Base-by-base conservation (phyloP, 2,113 vertebrate species). In the Condylura cristata region DNA sequence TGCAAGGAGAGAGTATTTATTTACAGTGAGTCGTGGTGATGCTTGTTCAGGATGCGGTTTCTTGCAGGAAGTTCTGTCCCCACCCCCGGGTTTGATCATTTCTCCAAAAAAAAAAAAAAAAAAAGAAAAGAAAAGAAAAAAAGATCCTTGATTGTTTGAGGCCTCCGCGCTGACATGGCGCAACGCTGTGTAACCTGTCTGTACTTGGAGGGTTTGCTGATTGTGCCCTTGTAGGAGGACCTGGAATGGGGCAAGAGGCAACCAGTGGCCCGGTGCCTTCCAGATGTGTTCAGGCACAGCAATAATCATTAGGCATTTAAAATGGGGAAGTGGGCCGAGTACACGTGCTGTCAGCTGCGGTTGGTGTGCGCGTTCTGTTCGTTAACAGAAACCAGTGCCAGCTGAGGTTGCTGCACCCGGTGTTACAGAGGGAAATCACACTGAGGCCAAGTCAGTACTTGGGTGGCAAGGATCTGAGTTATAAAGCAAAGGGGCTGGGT, bases 1-100 rank as follows among this genome's bases (percentile, higher is more conserved):
- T 98, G 98, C 98, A 98, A 98, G 98, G 98, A 98, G 98, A 99
- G 99, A 99, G 98, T 99, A 99, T 99, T 99, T 99, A 99, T 99
- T 99, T 99, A 99, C 99, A 99, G 99, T 99, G 98, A 99, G 98
- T 99, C 97, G 98, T 98, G 98, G 99, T 98, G 98, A 99, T 99
- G 99, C 99, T 99, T 98, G 99, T 99, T 99, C 99, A 99, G 99
- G 99, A 99, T 99, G 99, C 98, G 99, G 99, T 99, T 99, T 99
- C 98, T 99, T 98, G 98, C 99, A 99, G 99, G 99, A 99, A 99
- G 99, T 99, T 98, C 98, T 97, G 97, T 98, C 98, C 98, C 97
- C 98, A 97, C 98, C 98, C 97, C 98, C 95, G 96, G 96, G 98
- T 99, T 98, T 99, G 98, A 99, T 99, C 98, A 98, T 98, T 98